Conservation (phyloP, 2,797 vertebrate species). For the Clarias platycephalus region DNA sequence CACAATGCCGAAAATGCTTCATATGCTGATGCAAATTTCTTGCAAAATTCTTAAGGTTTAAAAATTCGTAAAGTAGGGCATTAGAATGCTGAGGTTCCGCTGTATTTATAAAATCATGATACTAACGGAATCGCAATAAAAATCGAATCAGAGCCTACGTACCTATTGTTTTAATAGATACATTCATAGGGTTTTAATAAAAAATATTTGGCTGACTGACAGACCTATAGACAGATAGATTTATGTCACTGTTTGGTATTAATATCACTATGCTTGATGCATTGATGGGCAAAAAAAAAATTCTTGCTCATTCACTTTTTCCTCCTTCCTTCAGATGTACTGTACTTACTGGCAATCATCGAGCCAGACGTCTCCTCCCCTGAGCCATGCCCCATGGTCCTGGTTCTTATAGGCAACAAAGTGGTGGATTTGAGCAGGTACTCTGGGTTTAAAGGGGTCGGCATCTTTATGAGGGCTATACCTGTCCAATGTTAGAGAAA, state of each 20-base stretch:
- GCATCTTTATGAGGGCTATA: conserved; percentile 93
- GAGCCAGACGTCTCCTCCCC: conserved; percentile 95
- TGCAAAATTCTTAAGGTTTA: no score
- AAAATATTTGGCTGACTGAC: background rate
- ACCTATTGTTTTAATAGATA: no score
- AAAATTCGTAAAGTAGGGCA: no score
- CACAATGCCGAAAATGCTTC: no score
- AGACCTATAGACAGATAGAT: background rate
- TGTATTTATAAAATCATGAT: no score
- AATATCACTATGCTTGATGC: background rate
- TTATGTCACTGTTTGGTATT: no score
- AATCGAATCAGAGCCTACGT: no score
- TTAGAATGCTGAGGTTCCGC: no score
- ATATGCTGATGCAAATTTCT: no score
- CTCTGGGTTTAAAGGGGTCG: conserved; percentile 90
- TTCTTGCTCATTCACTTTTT: background rate
- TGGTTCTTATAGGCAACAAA: conserved; percentile 97
- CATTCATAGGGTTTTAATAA: no score
- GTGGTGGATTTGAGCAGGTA: conserved; percentile 87
- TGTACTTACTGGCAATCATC: conserved; percentile 90
- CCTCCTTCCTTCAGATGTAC: conserved; percentile 52
- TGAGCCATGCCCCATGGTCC: conserved; percentile 94
- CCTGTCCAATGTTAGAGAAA: conserved; percentile 63
- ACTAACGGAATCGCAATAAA: no score
- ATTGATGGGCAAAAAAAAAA: background rate